Evolutionary conservation across 37 sponge, comb jelly and placozoan genomes (phyloP).

Genomic region (Cladorhizidae sp.): DNA sequence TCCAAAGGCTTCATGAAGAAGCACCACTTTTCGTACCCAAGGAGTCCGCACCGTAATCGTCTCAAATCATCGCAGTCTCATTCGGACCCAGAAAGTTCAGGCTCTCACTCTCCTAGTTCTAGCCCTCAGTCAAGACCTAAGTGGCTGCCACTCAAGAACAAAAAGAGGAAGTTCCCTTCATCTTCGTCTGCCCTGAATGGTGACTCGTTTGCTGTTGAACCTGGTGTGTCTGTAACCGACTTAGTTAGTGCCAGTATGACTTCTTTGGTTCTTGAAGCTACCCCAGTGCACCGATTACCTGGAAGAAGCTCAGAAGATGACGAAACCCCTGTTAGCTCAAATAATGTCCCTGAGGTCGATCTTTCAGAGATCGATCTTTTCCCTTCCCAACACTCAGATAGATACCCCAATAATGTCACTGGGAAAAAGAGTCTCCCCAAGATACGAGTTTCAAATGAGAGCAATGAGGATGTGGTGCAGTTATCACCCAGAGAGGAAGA

Average conservation of each 20-base stretch:
- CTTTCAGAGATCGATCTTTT: no score
- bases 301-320: background rate
- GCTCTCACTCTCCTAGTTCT: background rate
- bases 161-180: slow-evolving; percentile 16
- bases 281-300: slow-evolving; percentile 41
- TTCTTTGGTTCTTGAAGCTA: slow-evolving; percentile 20
- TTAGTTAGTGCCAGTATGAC: background rate
- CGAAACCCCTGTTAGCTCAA: no score
- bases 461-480: background rate
- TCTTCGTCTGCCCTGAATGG: slow-evolving; percentile 1
- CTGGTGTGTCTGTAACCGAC: background rate
- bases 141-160: slow-evolving; percentile 36
- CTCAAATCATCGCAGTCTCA: slow-evolving; percentile 8
- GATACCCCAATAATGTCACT: no score
- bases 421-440: slow-evolving; percentile 25
- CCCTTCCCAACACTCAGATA: no score
- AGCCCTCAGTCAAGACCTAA: slow-evolving; percentile 14
- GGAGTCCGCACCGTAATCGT: slow-evolving; percentile 9
- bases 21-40: slow-evolving; percentile 10
- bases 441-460: slow-evolving; percentile 46
- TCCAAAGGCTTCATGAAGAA: slow-evolving; percentile 17
- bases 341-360: no score
- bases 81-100: slow-evolving; percentile 35
- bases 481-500: background rate
- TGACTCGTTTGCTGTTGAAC: background rate